Base-by-base conservation (phyloP, 1,140 invertebrate genomes). In the Gonatopus flavifemur region DNA sequence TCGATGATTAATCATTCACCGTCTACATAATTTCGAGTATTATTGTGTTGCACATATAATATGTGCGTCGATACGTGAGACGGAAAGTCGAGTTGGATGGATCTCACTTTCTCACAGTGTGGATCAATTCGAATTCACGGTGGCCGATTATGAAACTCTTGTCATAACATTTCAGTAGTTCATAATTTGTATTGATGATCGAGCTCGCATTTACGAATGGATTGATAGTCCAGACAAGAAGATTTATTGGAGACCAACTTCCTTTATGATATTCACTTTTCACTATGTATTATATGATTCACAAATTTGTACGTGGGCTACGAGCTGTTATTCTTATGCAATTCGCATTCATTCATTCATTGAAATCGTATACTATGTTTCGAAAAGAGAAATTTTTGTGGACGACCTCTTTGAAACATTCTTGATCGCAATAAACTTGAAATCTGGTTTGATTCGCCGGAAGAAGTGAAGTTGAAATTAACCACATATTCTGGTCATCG, bases 101-200 rank as follows among this genome's bases (percentile, higher is more conserved):
- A 65, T 66, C 62, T 67, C 56, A 66, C 61, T 64, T 51, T 70
- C 46, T 48, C 49, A 35, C 56, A 45, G 45, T 42, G 53, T 51
- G 40, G n/a, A n/a, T 28, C 38, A 46, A 49, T 33, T 54, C 35
- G 18, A 54, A 59, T 58, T 62, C 56, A 51, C 35, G 48, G 20
- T 15, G 40, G 32, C 36, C 56, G 57, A 52, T 69, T 67, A 60
- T 54, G 57, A 66, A 69, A 72, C 55, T 55, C 51, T n/a, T 64
- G 58, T 63, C 59, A 70, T 54, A 67, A 59, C 59, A 62, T 57
- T 46, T 44, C 35, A 49, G 41, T 28, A 42, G 37, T 28, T 39
- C 38, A 36, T 64, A 59, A 69, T 66, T 57, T 57, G 54, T 58
- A 21, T 52, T 32, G 54, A 66, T 52, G 36, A 43, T 21, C 52